Base-by-base conservation (phyloP, 1,140 invertebrate genomes). In the Trichogramma pretiosum region DNA sequence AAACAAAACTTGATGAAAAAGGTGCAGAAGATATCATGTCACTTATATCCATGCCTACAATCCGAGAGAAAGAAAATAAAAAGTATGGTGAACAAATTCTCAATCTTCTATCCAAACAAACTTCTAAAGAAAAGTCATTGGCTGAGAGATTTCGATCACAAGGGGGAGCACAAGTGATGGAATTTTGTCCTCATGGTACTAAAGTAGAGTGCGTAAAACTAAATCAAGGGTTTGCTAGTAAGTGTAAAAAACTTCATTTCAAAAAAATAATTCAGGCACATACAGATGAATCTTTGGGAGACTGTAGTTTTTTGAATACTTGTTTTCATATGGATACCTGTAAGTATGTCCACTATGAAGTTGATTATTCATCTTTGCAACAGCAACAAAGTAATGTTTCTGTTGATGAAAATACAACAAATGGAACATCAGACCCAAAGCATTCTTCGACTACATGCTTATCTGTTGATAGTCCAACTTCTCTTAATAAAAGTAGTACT, bases 301-400 rank as follows among this genome's bases (percentile, higher is more conserved):
- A 98, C 65, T 98, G 94, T 67, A 97, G 93, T 33, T 98, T 98
- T 70, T 76, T 98, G 0, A 98, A 98, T 64, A 98, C 94, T 1
- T 98, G 94, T 66, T 98, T 98, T 63, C 94, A 98, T 64, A 98
- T 98, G 93, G 93, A 97, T 56, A 93, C 88, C 37, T 98, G 94
- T 79, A 98, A 97, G 70, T 94, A 93, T 74, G 90, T 95, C 18
- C 91, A 94, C 68, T 95, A 94, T 65, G 87, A 93, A 74, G 89
- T 95, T 2, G 90, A 94, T 65, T 76, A 75, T 50, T 68, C 74
- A 2, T 69, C 67, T 32, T 75, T 75, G 0, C 58, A 73, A 44
- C 57, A 70, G 53, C 48, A 76, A 58, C 56, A 67, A 57, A 54
- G 60, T 48, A 58, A 63, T 14, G 46, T 54, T 22, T 33, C 50